phyloP scores from a whole-genome alignment of 2,113 vertebrate species.

The Prionailurus bengalensis region DNA sequence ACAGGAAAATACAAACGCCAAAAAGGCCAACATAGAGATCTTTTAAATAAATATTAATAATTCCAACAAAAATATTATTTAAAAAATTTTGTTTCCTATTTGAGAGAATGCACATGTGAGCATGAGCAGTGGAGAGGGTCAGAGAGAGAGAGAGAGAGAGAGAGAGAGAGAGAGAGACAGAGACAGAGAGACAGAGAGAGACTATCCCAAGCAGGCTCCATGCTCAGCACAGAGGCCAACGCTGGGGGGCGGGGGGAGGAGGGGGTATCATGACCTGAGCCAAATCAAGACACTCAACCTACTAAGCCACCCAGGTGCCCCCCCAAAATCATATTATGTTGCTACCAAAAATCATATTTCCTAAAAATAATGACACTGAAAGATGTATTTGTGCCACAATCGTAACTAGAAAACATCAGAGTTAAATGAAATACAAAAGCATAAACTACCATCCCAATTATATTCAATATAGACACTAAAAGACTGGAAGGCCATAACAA shows the following conservation, averaged over 20 bases:
- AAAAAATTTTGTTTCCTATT: too few species aligned
- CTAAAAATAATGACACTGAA: conserved; percentile 21
- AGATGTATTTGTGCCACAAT: background rate
- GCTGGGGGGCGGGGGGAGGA: too few species aligned
- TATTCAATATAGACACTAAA: background rate
- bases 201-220: too few species aligned
- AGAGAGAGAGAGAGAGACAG: rapidly evolving
- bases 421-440: background rate
- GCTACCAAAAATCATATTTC: background rate
- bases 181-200: too few species aligned
- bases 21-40: background rate
- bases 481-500: background rate
- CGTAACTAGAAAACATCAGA: background rate
- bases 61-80: conserved; percentile 17
- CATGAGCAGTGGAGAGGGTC: too few species aligned
- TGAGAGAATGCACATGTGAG: too few species aligned
- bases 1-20: background rate
- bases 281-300: too few species aligned
- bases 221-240: too few species aligned
- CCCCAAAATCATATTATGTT: background rate
- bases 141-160: too few species aligned
- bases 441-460: background rate
- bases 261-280: too few species aligned
- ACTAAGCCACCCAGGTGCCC: too few species aligned
- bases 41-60: background rate